phyloP scores from a whole-genome alignment of 2,797 vertebrate species.

The Benthosema pterotum region DNA sequence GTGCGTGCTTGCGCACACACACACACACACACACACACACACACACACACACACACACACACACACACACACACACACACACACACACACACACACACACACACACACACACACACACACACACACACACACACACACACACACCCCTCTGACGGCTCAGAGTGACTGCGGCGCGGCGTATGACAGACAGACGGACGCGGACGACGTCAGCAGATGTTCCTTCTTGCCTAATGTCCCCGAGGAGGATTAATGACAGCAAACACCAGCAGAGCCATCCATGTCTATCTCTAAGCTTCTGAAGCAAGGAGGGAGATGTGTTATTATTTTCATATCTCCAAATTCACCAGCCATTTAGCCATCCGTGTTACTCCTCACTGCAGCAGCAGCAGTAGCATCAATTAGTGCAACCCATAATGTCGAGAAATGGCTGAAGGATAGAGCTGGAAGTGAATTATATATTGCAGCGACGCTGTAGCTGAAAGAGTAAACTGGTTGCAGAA shows the following conservation, averaged over 20 bases:
- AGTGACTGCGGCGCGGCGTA: slow-evolving; percentile 43
- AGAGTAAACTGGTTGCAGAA: no score
- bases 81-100: no score
- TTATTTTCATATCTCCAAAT: neutral
- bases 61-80: no score
- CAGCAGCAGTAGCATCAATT: neutral
- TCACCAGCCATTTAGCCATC: neutral
- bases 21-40: no score
- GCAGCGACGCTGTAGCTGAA: no score
- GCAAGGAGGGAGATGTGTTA: neutral
- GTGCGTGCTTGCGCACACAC: no score
- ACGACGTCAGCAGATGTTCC: slow-evolving; percentile 13
- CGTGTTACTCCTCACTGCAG: neutral
- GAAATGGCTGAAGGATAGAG: no score
- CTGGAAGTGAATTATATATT: no score
- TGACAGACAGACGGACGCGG: neutral
- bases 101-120: no score
- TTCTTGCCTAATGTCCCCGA: slow-evolving; percentile 31
- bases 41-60: no score
- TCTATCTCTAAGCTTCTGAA: slow-evolving; percentile 3
- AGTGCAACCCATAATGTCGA: no score
- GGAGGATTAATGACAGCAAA: slow-evolving; percentile 15
- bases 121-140: slow-evolving; percentile 7
- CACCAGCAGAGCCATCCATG: neutral
- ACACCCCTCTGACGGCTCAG: slow-evolving; percentile 39